Conservation (phyloP, 2,888 invertebrate species). For the Chorisops tibialis region DNA sequence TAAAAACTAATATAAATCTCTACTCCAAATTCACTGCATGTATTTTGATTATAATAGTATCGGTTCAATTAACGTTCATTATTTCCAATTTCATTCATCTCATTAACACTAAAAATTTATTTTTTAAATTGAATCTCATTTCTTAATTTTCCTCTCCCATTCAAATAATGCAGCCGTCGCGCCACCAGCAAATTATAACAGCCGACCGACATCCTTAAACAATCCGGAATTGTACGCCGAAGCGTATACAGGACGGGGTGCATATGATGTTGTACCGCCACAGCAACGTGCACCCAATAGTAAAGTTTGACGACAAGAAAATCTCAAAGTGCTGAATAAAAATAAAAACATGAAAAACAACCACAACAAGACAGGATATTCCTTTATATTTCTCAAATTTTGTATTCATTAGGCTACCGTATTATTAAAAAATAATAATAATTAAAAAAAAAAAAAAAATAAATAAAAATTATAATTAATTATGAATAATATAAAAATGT, state of each 20-base stretch:
- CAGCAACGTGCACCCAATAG: constrained; percentile 43
- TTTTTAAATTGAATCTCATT: neutral
- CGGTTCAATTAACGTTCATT: too few species aligned
- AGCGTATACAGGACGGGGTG: constrained; percentile 51
- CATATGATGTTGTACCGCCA: constrained; percentile 47
- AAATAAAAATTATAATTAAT: constrained; percentile 4
- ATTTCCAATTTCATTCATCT: too few species aligned
- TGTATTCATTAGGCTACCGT: neutral
- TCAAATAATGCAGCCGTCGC: constrained; percentile 46
- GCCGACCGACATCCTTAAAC: constrained; percentile 47
- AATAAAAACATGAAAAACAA: neutral
- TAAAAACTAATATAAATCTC: too few species aligned
- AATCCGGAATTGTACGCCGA: constrained; percentile 48
- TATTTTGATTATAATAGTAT: too few species aligned
- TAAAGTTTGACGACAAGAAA: constrained; percentile 42
- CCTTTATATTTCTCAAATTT: constrained; percentile 19
- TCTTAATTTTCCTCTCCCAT: too few species aligned
- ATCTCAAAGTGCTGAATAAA: neutral
- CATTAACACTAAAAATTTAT: too few species aligned
- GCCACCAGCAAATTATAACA: constrained; percentile 53
- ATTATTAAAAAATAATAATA: neutral
- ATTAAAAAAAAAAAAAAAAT: constrained; percentile 3
- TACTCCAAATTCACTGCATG: too few species aligned
- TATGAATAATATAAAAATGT: constrained; percentile 3
- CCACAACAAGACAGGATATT: constrained; percentile 7